Evolutionary conservation across 2,113 vertebrate genomes (phyloP).

Genomic region (Maccullochella peelii): DNA sequence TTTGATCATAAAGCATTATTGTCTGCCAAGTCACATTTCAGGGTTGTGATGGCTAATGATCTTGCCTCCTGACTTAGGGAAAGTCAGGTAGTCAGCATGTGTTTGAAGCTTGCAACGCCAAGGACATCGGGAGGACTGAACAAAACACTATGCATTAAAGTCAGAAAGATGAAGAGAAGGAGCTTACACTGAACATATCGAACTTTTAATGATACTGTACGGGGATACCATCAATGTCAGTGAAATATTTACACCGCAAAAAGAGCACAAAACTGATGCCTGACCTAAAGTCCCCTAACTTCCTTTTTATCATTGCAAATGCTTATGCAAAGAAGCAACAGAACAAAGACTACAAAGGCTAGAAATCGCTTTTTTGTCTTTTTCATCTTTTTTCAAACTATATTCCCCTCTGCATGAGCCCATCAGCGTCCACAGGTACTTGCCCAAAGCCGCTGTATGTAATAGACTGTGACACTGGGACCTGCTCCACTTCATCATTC

Average conservation of each 20-base stretch:
- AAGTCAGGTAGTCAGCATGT: constrained; percentile 88
- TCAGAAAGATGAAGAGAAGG: constrained; percentile 77
- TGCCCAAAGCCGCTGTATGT: constrained; percentile 75
- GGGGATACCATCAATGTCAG: constrained; percentile 68
- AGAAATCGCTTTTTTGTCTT: constrained; percentile 62
- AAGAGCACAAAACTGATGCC: constrained; percentile 37
- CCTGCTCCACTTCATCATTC: constrained; percentile 74
- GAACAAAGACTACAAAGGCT: constrained; percentile 68
- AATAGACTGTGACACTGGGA: constrained; percentile 72
- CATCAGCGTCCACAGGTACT: constrained; percentile 71
- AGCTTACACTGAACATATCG: constrained; percentile 53
- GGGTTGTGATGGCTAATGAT: constrained; percentile 88
- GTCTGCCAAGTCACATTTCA: constrained; percentile 87
- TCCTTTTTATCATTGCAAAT: constrained; percentile 63
- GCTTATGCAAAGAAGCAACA: constrained; percentile 65
- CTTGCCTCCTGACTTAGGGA: constrained; percentile 83
- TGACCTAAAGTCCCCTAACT: constrained; percentile 56
- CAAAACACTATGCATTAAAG: constrained; percentile 82
- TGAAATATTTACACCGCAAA: constrained; percentile 67
- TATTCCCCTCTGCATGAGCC: constrained; percentile 32
- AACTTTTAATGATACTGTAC: constrained; percentile 81
- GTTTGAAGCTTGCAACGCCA: constrained; percentile 84
- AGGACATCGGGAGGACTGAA: constrained; percentile 81
- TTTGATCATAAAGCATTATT: constrained; percentile 89
- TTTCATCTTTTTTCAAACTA: constrained; percentile 69